Conservation (phyloP, 1,140 invertebrate genomes). For the Periplaneta americana region DNA sequence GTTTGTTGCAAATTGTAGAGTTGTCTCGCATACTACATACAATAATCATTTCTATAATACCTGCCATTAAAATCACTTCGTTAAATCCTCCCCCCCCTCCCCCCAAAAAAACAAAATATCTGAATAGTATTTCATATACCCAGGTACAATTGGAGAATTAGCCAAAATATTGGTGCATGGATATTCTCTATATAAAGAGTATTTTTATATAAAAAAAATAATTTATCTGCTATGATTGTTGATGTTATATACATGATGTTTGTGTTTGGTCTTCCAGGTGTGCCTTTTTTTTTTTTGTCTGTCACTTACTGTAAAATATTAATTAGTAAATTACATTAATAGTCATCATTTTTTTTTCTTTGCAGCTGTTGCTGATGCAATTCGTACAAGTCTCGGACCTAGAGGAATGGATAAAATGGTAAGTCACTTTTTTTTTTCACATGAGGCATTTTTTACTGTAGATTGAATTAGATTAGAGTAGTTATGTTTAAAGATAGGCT, state of each 20-base stretch:
- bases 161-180: too few relatives aligned
- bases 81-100: too few relatives aligned
- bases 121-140: too few relatives aligned
- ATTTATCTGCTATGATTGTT: neutral
- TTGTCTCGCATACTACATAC: too few relatives aligned
- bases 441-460: neutral
- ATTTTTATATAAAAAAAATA: neutral
- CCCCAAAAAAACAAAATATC: too few relatives aligned
- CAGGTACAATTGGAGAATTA: too few relatives aligned
- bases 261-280: neutral
- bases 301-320: neutral
- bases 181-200: too few relatives aligned
- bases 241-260: neutral
- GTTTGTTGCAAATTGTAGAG: too few relatives aligned
- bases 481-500: too few relatives aligned
- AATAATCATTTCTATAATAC: too few relatives aligned
- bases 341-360: constrained; percentile 28
- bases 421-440: constrained; percentile 29
- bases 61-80: too few relatives aligned
- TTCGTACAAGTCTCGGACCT: constrained; percentile 96
- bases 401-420: constrained; percentile 99
- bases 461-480: too few relatives aligned
- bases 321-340: neutral
- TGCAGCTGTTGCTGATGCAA: constrained; percentile 96
- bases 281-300: neutral